Conservation (phyloP, 1,140 invertebrate genomes). For the Dufourea novaeangliae region DNA sequence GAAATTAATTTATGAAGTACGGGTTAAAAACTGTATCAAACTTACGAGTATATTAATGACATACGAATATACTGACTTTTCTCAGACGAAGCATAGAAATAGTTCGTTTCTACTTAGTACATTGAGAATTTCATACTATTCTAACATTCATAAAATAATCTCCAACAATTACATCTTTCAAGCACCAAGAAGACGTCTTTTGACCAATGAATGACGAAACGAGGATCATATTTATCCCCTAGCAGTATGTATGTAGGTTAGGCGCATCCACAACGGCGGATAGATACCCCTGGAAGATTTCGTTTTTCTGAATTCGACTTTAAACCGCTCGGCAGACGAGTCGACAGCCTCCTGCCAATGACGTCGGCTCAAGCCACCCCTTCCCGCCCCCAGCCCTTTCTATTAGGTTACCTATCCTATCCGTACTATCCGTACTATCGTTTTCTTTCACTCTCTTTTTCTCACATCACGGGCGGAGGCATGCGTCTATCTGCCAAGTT, state of each 20-base stretch:
- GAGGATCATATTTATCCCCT: constrained; percentile 47
- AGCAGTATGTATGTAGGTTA: constrained; percentile 52
- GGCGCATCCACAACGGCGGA: constrained; percentile 46
- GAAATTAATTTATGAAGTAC: no score
- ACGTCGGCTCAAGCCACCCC: constrained; percentile 75
- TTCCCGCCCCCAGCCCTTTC: constrained; percentile 57
- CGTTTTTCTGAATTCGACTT: constrained; percentile 76
- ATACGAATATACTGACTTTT: no score
- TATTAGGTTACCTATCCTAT: constrained; percentile 79
- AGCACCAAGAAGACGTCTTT: no score
- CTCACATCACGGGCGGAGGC: constrained; percentile 37
- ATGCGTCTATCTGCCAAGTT: constrained; percentile 63
- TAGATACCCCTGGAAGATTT: constrained; percentile 67
- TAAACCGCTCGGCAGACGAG: constrained; percentile 72
- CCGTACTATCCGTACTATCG: constrained; percentile 70
- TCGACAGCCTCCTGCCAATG: constrained; percentile 78
- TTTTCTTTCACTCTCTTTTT: constrained; percentile 39
- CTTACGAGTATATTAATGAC: no score
- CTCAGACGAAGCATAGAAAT: no score
- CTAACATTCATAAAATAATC: no score
- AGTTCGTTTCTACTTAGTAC: not conserved
- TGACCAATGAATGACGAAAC: constrained; percentile 15
- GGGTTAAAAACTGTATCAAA: no score
- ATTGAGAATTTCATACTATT: no score
- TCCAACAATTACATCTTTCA: no score